A percentile compares a stretch with the other conserved stretches of the same genome.
Conservation (phyloP, 2,888 invertebrate genomes). For the Dinocampus coccinellae region DNA sequence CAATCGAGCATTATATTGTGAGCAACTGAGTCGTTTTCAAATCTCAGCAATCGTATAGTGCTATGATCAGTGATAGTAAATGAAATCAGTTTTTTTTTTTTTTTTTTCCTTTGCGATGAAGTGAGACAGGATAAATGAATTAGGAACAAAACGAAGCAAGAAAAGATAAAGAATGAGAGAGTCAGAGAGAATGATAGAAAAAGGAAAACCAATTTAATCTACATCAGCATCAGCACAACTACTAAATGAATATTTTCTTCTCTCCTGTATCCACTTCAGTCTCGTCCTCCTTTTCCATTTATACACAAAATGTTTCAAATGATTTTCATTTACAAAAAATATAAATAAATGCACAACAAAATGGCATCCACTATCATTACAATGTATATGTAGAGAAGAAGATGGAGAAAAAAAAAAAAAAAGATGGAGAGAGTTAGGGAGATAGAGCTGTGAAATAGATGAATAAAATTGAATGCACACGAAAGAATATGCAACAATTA, state of each 20-base stretch:
- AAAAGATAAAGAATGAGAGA: too few species aligned
- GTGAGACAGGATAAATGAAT: too few species aligned
- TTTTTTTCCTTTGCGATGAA: too few species aligned
- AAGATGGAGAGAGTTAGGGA: too few species aligned
- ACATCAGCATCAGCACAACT: slow-evolving; percentile 45
- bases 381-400: too few species aligned
- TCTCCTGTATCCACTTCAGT: background rate
- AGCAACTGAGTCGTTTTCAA: background rate
- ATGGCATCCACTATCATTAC: too few species aligned
- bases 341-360: background rate
- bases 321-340: background rate
- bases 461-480: slow-evolving; percentile 6
- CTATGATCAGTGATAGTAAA: slow-evolving; percentile 1
- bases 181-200: background rate
- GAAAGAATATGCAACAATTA: slow-evolving; percentile 12
- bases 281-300: background rate
- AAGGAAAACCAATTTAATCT: slow-evolving; percentile 55
- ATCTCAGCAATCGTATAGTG: background rate
- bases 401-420: background rate
- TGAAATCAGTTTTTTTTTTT: background rate
- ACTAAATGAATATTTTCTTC: background rate
- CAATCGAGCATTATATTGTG: background rate
- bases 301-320: background rate
- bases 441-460: too few species aligned
- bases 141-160: too few species aligned